A percentile compares a stretch with the other conserved stretches of the same genome.
Evolutionary conservation across 2,113 vertebrate genomes (phyloP).

Genomic region (Heliornis fulica): DNA sequence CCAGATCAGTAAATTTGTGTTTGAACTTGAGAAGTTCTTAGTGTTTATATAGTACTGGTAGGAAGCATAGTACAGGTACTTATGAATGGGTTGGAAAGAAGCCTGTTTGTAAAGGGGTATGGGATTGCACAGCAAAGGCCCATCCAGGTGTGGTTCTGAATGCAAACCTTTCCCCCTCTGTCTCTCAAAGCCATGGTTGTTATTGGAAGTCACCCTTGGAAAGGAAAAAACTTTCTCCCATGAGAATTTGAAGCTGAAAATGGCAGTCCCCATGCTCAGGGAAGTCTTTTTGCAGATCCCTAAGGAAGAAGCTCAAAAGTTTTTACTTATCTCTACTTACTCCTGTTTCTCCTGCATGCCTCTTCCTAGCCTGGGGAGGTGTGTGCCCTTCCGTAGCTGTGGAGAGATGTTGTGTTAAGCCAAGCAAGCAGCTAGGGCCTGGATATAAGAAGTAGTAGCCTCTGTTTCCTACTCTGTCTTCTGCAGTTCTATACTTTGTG

Average conservation of each 20-base stretch:
- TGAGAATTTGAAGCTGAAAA: not conserved
- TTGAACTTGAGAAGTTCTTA: not conserved
- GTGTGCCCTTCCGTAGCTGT: not conserved
- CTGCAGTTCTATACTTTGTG: not conserved
- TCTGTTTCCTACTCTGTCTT: not conserved
- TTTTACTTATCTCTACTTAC: not conserved
- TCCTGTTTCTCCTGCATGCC: not conserved
- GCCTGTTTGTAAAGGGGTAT: not conserved
- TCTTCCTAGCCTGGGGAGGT: rapidly evolving
- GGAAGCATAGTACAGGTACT: not conserved
- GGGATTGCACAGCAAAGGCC: not conserved
- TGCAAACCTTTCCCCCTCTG: rapidly evolving
- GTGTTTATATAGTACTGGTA: not conserved
- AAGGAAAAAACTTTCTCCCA: not conserved
- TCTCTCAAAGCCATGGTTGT: not conserved
- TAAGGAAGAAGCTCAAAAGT: not conserved
- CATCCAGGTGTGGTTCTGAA: not conserved
- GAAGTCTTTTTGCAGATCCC: not conserved
- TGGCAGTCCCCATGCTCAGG: not conserved
- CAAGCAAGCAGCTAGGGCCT: not conserved
- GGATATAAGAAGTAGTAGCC: not conserved
- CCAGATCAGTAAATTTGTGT: not conserved
- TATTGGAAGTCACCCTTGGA: not conserved
- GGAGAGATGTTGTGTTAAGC: rapidly evolving
- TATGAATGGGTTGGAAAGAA: not conserved